Evolutionary conservation across 2,888 invertebrate species (phyloP), one percentile per base, ranked within the genome.

Genomic region (Andrena minutula): DNA sequence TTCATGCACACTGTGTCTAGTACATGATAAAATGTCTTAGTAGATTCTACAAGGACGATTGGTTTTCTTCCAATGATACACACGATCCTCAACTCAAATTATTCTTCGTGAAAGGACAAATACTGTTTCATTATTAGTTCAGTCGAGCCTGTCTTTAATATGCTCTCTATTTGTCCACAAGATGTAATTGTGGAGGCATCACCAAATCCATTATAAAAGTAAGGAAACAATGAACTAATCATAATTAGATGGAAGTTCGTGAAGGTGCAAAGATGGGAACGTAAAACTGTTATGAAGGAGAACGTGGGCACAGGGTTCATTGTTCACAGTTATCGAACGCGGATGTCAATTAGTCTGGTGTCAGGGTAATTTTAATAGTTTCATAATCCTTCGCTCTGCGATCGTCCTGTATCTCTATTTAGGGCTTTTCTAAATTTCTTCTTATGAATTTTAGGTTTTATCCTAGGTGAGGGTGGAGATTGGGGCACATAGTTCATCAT

Each of bases 391-490:
- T 68, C 79, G 51, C 26, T 79, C 81, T 32, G 79, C 79, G 79
- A 79, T 71, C 65, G 60, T 68, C 72, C 56, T 63, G 49, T 8
- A 4, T 30, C 56, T 51, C 58, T 68, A 68, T 79, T 30, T 68
- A 80, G 80, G 80, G 68, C 35, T 79, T 79, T 73, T 80, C 63
- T 80, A 80, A 80, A 80, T 72, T 47, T 80, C 72, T 79, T 79
- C 71, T 80, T 80, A 80, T 80, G 80, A 80, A 80, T 80, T 80
- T 80, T 80, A 80, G 80, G 80, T 80, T 79, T 80, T 80, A 35
- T 79, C 80, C 80, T 80, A 80, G 56, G 68, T 80, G 79, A 79
- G 79, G 79, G 79, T 80, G 80, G 80, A 80, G 80, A 80, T 80
- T 80, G 53, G 56, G 72, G 80, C 80, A 63, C 80, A 72, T 80